Evolutionary conservation across 2,888 invertebrate species (phyloP), one percentile per base, ranked within the genome.

Genomic region (Mesodorylaimus sp.): DNA sequence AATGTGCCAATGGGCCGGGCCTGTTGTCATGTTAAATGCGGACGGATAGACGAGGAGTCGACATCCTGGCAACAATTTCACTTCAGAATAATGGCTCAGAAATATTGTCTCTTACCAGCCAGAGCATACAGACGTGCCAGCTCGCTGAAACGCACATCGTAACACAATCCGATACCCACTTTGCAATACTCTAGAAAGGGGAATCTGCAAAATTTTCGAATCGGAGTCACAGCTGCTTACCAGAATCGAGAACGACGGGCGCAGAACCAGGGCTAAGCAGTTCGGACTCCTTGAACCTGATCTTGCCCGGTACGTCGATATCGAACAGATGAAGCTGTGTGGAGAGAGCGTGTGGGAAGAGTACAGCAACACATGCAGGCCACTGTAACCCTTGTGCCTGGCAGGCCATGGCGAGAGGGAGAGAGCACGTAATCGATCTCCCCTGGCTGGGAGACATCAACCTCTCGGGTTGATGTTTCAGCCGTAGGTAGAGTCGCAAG

Each of bases 11-110:
- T 93, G 91, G 50, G 79, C 71, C 0, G 89, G 88, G 0, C 93
- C 93, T 0, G 93, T 93, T 1, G 85, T 87, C 83, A 84, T 83
- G 69, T 88, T 93, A 69, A 93, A 93, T 1, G 91, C 89, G 26
- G 81, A 89, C 1, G 93, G 93, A 71, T 88, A 93, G 25, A 93
- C 71, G 27, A 93, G 69, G 59, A 91, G 67, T 49, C 84, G 76
- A 61, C 89, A 89, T 0, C 83, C 86, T 79, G 60, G 13, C 49
- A 48, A 5, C 29, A 47, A 13, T 13, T 19, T 47, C 10, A 21
- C 48, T 47, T 28, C 47, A 13, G 16, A 49, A 49, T 47, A 7
- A 10, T 48, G 19, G 13, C 37, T 13, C 13, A 45, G n/a, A 45
- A n/a, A 42, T 41, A 27, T 27, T 16, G 16, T 10, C 7, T 7